A percentile compares a stretch with the other conserved stretches of the same genome.
phyloP scores from a whole-genome alignment of 2,888 invertebrate genomes.

The Yponomeuta cagnagella region DNA sequence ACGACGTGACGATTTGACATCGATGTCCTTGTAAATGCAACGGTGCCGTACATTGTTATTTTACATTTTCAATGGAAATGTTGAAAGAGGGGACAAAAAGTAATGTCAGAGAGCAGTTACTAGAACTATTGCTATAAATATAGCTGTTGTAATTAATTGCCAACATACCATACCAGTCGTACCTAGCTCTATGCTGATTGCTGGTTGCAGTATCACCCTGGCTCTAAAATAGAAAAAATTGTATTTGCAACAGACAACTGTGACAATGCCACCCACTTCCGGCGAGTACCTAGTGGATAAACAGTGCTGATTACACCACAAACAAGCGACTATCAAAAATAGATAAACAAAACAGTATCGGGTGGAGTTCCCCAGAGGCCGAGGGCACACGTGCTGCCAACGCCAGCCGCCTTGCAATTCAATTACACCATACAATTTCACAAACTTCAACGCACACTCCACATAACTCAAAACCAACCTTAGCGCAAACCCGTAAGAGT shows the following conservation, averaged over 20 bases:
- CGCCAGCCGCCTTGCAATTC: slow-evolving; percentile 53
- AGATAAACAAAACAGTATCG: slow-evolving; percentile 65
- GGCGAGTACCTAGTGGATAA: slow-evolving; percentile 33
- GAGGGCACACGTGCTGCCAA: slow-evolving; percentile 42
- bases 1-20: slow-evolving; percentile 4
- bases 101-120: too few species aligned
- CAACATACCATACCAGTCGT: too few species aligned
- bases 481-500: background rate
- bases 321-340: slow-evolving; percentile 64
- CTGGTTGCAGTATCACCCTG: background rate
- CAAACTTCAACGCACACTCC: slow-evolving; percentile 32
- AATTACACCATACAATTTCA: slow-evolving; percentile 48
- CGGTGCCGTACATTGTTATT: background rate
- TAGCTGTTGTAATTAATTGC: too few species aligned
- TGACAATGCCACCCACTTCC: slow-evolving; percentile 33
- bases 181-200: too few species aligned
- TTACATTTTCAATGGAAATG: background rate
- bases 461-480: background rate
- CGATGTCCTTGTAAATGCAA: background rate
- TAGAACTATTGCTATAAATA: too few species aligned
- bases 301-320: slow-evolving; percentile 57
- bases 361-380: slow-evolving; percentile 43
- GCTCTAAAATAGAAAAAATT: background rate
- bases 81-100: background rate
- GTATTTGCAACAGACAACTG: background rate